Conservation (phyloP, 1,140 invertebrate genomes). For the Leptinotarsa defecta region DNA sequence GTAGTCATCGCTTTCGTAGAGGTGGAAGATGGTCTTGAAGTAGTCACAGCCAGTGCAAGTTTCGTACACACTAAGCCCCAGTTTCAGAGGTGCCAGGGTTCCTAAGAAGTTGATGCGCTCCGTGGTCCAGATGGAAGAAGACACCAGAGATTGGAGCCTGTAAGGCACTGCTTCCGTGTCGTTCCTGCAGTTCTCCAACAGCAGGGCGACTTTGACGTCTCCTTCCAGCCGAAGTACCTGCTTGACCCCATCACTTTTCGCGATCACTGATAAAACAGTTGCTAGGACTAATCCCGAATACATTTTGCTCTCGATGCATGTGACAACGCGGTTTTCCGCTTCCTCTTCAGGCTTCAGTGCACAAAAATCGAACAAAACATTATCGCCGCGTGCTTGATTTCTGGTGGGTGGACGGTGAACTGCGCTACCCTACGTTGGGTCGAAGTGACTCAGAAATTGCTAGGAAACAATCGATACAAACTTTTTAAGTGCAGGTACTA, state of each 20-base stretch:
- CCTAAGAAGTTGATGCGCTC: conserved; percentile 47
- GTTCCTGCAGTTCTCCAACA: conserved; percentile 25
- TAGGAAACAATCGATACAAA: conserved; percentile 49
- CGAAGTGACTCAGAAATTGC: conserved; percentile 45
- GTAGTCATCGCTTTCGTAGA: conserved; percentile 35
- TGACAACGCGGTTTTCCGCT: conserved; percentile 31
- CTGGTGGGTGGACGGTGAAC: conserved; percentile 19
- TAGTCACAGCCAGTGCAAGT: conserved; percentile 43
- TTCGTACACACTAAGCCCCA: conserved; percentile 45
- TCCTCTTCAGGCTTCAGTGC: conserved; percentile 44
- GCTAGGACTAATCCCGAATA: not conserved
- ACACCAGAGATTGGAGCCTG: conserved; percentile 30
- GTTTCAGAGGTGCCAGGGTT: conserved; percentile 32
- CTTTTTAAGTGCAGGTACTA: conserved; percentile 32
- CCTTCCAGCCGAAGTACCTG: conserved; percentile 9
- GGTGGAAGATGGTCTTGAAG: conserved; percentile 45
- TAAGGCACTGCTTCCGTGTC: not conserved
- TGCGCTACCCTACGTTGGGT: conserved; percentile 28
- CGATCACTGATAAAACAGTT: not conserved
- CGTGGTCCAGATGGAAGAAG: conserved; percentile 46
- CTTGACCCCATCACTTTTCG: not conserved
- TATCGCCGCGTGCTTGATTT: conserved; percentile 32
- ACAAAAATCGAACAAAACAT: conserved; percentile 39
- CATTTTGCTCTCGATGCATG: conserved; percentile 14
- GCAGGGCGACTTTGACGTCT: conserved; percentile 16